Base-by-base conservation (phyloP, 2,888 invertebrate genomes). In the Mythimna loreyi region DNA sequence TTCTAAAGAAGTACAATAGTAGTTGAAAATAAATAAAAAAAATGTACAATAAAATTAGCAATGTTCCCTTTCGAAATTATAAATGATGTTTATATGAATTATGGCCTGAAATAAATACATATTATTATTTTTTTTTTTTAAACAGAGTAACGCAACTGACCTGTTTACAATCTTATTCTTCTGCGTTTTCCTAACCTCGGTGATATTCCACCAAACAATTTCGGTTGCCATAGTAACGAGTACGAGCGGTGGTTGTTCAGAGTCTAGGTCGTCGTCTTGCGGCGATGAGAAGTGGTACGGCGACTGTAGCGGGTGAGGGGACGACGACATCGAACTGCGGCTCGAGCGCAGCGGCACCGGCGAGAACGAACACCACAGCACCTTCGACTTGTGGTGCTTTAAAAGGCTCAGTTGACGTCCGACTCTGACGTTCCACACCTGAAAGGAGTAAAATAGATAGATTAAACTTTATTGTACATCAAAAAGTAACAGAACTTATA, bases 181-280 rank as follows among this genome's bases (percentile, higher is more conserved):
- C 23, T 89, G 82, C 19, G 86, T 85, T 60, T 89, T 91, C 69
- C 93, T 90, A 53, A 94, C 74, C 59, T 92, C 89, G 0, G 93
- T 91, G 36, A 96, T 86, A 82, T 97, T 95, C 97, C 97, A 97
- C 96, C 96, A 97, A 0, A 96, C 96, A 33, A 97, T 94, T 86
- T 97, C 96, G 2, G 96, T 93, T 1, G 96, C 96, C 88, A 96
- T 92, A 25, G 96, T 96, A 8, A 97, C 94, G 45, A 97, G 89
- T 40, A 97, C 96, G 4, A 96, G 75, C 0, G 96, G 96, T 5
- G 94, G 91, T 49, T 91, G 90, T 5, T 91, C 91, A 23, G 16
- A 30, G 0, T 91, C 91, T 25, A 33, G 55, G 8, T 87, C 87
- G 3, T 75, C 78, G 0, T 81, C 85, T 21, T 75, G 81, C 16